These are phyloP conservation scores for Dicycla oo DNA, from an alignment of 2,888 invertebrate genomes.

Conservation along the genomic window DNA sequence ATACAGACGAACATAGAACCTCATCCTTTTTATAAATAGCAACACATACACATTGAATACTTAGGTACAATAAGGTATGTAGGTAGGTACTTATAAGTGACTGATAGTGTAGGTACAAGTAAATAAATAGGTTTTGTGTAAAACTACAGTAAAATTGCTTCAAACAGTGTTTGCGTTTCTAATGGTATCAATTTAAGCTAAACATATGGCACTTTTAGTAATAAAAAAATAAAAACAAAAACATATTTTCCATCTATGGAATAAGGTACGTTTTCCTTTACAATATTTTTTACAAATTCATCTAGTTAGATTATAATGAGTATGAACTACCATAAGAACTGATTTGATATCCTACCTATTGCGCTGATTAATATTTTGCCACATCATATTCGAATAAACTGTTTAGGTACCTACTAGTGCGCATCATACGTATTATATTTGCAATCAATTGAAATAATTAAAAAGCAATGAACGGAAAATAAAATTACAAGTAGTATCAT, in stretches of 20 bases:
- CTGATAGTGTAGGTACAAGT: neutral
- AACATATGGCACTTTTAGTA: constrained; percentile 29
- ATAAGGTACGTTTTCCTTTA: constrained; percentile 19
- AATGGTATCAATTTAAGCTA: neutral
- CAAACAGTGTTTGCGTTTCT: constrained; percentile 1
- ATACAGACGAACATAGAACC: neutral
- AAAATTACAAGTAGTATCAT: constrained; percentile 47
- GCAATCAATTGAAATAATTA: neutral
- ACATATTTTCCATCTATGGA: neutral
- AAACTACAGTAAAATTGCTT: constrained; percentile 17
- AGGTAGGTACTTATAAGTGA: neutral
- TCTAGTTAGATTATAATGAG: constrained; percentile 31
- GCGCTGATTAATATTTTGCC: constrained; percentile 25
- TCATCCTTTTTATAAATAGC: neutral
- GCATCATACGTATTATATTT: neutral
- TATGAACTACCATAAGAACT: constrained; percentile 48
- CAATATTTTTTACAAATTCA: constrained; percentile 23
- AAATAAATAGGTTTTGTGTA: neutral
- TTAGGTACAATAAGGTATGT: no score
- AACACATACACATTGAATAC: neutral
- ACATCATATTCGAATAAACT: constrained; percentile 14
- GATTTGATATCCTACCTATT: constrained; percentile 51
- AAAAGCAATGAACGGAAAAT: no score
- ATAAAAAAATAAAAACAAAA: constrained; percentile 14
- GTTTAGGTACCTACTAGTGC: neutral